Percentiles rank a stretch among this genome's conserved stretches.
phyloP scores from a whole-genome alignment of 2,113 vertebrate species.

The Gopherus evgoodei region DNA sequence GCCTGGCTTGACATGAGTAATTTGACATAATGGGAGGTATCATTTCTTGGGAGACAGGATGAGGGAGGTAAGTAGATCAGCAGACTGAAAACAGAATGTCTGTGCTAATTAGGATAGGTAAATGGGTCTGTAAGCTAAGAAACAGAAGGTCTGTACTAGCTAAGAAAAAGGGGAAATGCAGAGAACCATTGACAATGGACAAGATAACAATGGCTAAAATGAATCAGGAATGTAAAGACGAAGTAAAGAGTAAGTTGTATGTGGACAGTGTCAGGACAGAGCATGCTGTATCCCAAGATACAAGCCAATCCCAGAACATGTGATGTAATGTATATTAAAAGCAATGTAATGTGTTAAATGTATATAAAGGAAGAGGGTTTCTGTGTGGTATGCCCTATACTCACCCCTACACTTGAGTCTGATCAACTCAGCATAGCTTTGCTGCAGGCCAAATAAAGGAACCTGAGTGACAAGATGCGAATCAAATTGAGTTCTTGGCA shows the following conservation, averaged over 20 bases:
- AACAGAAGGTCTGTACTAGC: neutral
- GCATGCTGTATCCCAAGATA: neutral
- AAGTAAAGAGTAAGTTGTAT: neutral
- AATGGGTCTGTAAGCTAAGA: neutral
- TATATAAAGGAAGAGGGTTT: neutral
- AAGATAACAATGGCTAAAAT: neutral
- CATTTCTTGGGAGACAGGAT: neutral
- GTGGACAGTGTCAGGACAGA: neutral
- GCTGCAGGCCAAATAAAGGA: neutral
- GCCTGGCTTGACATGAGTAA: neutral
- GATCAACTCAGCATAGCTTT: neutral
- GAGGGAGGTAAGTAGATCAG: neutral
- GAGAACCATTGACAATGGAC: neutral
- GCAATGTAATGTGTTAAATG: neutral
- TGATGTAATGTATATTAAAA: neutral
- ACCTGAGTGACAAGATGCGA: neutral
- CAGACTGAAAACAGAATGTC: neutral
- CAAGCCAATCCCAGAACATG: neutral
- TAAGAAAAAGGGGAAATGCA: neutral
- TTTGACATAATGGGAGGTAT: neutral
- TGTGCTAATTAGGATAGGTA: neutral
- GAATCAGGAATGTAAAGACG: neutral
- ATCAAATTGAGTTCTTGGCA: neutral
- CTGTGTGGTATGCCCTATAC: neutral
- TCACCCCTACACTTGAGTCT: neutral